Conservation (phyloP, 2,888 invertebrate genomes). For the Machimus atricapillus region DNA sequence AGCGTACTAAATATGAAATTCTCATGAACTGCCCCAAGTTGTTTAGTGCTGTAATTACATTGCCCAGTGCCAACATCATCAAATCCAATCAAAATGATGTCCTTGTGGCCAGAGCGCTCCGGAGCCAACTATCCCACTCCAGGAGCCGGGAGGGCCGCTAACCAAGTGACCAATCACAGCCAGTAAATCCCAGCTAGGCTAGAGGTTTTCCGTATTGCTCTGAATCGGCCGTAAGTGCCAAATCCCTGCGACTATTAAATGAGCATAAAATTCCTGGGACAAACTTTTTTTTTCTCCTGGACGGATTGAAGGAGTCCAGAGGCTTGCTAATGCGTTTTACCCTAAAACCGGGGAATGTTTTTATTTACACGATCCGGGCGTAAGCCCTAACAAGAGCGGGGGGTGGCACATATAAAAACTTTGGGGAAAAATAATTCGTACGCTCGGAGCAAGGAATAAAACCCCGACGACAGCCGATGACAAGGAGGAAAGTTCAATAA, state of each 20-base stretch:
- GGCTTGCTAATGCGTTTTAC: neutral
- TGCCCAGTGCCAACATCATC: neutral
- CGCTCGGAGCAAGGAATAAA: neutral
- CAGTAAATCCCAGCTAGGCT: neutral
- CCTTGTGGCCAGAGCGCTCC: neutral
- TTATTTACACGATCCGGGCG: neutral
- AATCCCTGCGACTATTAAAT: slow-evolving; percentile 23
- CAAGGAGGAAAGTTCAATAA: slow-evolving; percentile 36
- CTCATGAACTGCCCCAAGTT: neutral
- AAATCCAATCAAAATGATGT: neutral
- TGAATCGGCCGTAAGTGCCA: neutral
- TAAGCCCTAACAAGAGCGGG: neutral
- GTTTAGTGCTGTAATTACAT: neutral
- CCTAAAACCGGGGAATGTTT: neutral
- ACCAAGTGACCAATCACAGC: neutral
- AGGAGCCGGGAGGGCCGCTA: neutral
- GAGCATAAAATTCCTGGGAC: slow-evolving; percentile 6
- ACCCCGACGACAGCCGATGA: slow-evolving; percentile 36
- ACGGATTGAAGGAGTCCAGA: neutral
- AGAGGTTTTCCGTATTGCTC: neutral
- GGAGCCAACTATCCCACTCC: neutral
- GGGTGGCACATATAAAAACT: neutral
- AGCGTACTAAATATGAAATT: neutral
- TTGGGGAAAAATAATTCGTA: neutral
- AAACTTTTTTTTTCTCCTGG: slow-evolving; percentile 3